Evolutionary conservation across 1,140 invertebrate species (phyloP), one percentile per base, ranked within the genome.

Genomic region (Pogonus chalceus): DNA sequence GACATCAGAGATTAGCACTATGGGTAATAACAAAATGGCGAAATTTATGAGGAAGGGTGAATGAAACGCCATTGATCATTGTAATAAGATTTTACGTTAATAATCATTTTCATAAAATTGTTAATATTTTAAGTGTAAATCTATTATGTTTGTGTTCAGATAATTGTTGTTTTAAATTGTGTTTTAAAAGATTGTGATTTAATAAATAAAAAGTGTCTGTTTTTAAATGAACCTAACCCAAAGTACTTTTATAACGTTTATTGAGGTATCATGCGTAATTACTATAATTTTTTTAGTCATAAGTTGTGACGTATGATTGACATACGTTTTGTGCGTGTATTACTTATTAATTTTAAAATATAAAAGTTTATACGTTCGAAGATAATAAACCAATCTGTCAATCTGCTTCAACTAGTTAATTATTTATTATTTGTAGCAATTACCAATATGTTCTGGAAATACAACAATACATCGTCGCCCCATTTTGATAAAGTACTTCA

Each of bases 401-500:
- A 18, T 43, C 35, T 48, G 22, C 31, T 49, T 12, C 39, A 43
- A 20, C 23, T 23, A 20, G 14, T 23, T 35, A 53, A 23, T 24
- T 21, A 43, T 35, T 47, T 7, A 21, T 21, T 57, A 16, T 56
- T 59, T 57, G n/a, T 35, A 54, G 51, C 35, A 49, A 60, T 55
- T 46, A 20, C 55, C 67, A 81, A 66, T 63, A 90, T 90, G 87
- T 90, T 87, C 80, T 90, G 86, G 86, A 80, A 85, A 67, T 82
- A 81, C 69, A 84, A 85, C 73, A 79, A 82, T 67, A 70, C 79
- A 63, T 79, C 81, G 60, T 81, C 81, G 50, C 80, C 82, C 51
- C 80, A 87, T 65, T 83, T 90, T 62, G 86, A 87, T 62, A 79
- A 81, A 60, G 68, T 88, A 47, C 77, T 90, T 57, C 80, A 81